A percentile compares a stretch with the other conserved stretches of the same genome.
These are phyloP conservation scores for Aurelia sp. DNA, from an alignment of 30 jellyfish, hydroid and myxozoan genomes.

Conservation along the genomic window DNA sequence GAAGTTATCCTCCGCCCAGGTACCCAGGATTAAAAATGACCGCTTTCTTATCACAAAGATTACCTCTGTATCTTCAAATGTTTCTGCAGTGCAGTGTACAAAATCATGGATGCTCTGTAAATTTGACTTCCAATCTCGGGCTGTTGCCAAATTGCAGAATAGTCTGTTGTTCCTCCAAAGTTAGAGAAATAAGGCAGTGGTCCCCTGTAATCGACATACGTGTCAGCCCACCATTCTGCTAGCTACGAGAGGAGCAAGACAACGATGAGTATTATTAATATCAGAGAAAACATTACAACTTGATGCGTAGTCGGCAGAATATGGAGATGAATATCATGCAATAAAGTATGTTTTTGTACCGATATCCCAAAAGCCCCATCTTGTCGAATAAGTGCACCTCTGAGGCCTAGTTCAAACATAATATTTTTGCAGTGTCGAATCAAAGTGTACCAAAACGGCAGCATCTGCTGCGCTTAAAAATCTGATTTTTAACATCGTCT, in stretches of 20 bases:
- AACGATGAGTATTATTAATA: background rate
- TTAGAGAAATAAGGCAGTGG: slow-evolving; percentile 80
- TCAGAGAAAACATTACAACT: too few relatives aligned
- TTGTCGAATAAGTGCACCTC: too few relatives aligned
- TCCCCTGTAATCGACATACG: slow-evolving; percentile 82
- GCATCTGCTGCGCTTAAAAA: too few relatives aligned
- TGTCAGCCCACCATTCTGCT: slow-evolving; percentile 85
- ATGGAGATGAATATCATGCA: too few relatives aligned
- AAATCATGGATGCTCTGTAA: slow-evolving; percentile 48
- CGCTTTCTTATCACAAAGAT: background rate
- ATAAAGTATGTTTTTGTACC: too few relatives aligned
- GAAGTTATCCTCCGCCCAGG: too few relatives aligned
- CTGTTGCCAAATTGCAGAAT: slow-evolving; percentile 27
- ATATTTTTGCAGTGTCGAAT: too few relatives aligned
- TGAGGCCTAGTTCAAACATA: too few relatives aligned
- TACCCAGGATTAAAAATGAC: background rate
- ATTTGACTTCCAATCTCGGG: slow-evolving; percentile 68
- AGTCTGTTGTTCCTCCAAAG: slow-evolving; percentile 77
- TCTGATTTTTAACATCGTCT: too few relatives aligned
- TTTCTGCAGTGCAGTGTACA: background rate
- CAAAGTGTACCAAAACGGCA: too few relatives aligned
- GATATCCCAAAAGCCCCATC: too few relatives aligned
- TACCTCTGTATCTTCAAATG: slow-evolving; percentile 51
- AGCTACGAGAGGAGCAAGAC: slow-evolving; percentile 33
- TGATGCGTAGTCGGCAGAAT: too few relatives aligned